phyloP scores from a whole-genome alignment of 2,888 invertebrate genomes.

The Anorthoa munda region DNA sequence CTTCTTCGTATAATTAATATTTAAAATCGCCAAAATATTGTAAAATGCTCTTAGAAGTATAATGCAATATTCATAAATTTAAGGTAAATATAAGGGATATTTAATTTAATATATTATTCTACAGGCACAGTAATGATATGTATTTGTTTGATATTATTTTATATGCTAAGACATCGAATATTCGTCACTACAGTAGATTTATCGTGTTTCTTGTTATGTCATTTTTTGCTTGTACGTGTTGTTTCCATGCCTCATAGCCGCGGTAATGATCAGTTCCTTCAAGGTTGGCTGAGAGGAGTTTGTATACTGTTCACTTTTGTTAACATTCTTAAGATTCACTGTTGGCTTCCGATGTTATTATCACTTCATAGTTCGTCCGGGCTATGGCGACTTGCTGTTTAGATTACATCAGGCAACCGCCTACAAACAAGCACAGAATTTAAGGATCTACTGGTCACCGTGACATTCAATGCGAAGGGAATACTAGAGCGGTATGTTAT shows the following conservation, averaged over 20 bases:
- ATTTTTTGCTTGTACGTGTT: slow-evolving; percentile 49
- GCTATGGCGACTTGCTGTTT: slow-evolving; percentile 80
- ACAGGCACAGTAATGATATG: slow-evolving; percentile 90
- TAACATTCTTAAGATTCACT: slow-evolving; percentile 70
- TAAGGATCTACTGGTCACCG: slow-evolving; percentile 41
- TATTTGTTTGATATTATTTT: slow-evolving; percentile 82
- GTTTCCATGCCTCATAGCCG: slow-evolving; percentile 57
- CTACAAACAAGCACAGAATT: slow-evolving; percentile 68
- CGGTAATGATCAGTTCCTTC: slow-evolving; percentile 56
- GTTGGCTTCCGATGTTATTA: slow-evolving; percentile 62
- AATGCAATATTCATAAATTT: slow-evolving; percentile 69
- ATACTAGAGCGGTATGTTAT: slow-evolving; percentile 46
- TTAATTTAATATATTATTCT: slow-evolving; percentile 80
- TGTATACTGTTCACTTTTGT: slow-evolving; percentile 63
- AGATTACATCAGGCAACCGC: slow-evolving; percentile 72
- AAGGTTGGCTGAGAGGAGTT: slow-evolving; percentile 52
- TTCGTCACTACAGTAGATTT: slow-evolving; percentile 58
- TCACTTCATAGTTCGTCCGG: slow-evolving; percentile 74
- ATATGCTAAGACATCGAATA: slow-evolving; percentile 76
- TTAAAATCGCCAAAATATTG: slow-evolving; percentile 66
- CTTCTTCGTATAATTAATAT: slow-evolving; percentile 54
- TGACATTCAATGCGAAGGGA: slow-evolving; percentile 35
- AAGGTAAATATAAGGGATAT: slow-evolving; percentile 73
- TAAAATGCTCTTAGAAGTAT: slow-evolving; percentile 64
- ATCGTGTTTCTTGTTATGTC: slow-evolving; percentile 68